A percentile compares a stretch with the other conserved stretches of the same genome.
Evolutionary conservation across 2,888 invertebrate species (phyloP).

Genomic region (Deilephila elpenor): DNA sequence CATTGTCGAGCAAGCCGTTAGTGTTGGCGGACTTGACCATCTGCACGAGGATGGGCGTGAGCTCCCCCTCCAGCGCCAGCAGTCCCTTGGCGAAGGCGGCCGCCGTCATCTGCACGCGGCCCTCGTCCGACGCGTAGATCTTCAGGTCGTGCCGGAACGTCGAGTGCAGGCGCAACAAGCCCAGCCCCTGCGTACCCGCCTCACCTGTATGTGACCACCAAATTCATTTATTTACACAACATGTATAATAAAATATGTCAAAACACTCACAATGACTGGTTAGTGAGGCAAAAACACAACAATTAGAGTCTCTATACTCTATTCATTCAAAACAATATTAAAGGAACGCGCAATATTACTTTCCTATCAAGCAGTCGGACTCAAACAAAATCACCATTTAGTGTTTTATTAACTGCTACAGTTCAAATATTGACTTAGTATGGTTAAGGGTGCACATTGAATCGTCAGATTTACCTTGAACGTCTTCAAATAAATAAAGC

Average conservation of each 20-base stretch:
- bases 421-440: conserved; percentile 24
- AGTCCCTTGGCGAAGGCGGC: conserved; percentile 99
- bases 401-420: conserved; percentile 15
- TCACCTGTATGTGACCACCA: conserved; percentile 84
- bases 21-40: conserved; percentile 99
- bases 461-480: conserved; percentile 1
- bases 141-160: conserved; percentile 99
- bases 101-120: conserved; percentile 99
- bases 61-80: conserved; percentile 97
- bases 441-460: conserved; percentile 10
- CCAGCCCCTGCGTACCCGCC: conserved; percentile 97
- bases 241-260: neutral
- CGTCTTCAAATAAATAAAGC: conserved; percentile 10
- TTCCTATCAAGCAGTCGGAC: neutral
- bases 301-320: neutral
- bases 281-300: conserved; percentile 6
- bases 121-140: conserved; percentile 99
- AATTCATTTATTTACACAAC: neutral
- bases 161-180: conserved; percentile 96
- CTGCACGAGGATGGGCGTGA: conserved; percentile 99
- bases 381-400: neutral
- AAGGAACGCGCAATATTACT: conserved; percentile 16
- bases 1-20: conserved; percentile 98
- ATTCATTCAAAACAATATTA: neutral
- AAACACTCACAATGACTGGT: conserved; percentile 16